Evolutionary conservation across 2,888 invertebrate genomes (phyloP).

Genomic region (Protonemura montana): DNA sequence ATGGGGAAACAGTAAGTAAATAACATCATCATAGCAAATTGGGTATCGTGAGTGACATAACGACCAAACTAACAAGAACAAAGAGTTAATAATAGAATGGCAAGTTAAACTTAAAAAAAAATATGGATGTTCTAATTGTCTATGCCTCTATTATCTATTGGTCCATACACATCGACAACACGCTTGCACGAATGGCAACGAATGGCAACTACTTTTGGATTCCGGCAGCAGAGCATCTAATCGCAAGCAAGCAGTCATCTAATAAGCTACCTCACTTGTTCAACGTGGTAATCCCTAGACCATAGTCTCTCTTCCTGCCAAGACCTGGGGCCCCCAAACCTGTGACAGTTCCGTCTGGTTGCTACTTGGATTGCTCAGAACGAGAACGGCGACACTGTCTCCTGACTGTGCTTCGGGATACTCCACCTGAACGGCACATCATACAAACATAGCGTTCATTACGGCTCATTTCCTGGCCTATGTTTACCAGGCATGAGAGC

Average conservation of each 20-base stretch:
- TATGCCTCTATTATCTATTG: conserved; percentile 46
- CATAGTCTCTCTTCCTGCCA: conserved; percentile 50
- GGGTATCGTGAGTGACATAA: conserved; percentile 50
- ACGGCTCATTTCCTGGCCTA: background rate
- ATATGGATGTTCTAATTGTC: conserved; percentile 47
- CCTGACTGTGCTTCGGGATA: conserved; percentile 48
- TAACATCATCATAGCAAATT: conserved; percentile 48
- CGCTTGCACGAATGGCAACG: conserved; percentile 34
- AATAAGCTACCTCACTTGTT: conserved; percentile 51
- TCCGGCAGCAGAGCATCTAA: conserved; percentile 50
- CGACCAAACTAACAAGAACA: conserved; percentile 46
- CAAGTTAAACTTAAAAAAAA: conserved; percentile 49
- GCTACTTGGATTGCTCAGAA: conserved; percentile 52
- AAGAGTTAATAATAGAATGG: conserved; percentile 48
- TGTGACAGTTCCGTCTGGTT: conserved; percentile 50
- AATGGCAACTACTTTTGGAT: conserved; percentile 50
- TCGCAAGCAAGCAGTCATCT: conserved; percentile 51
- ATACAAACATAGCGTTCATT: conserved; percentile 46
- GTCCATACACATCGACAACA: conserved; percentile 50
- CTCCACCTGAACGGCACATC: conserved; percentile 50
- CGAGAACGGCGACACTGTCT: conserved; percentile 50
- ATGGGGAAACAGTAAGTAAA: conserved; percentile 39
- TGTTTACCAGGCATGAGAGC: background rate
- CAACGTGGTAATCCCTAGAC: conserved; percentile 48
- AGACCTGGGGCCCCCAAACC: conserved; percentile 49